Conservation (phyloP, 2,888 invertebrate species). For the Micoletzkya japonica region DNA sequence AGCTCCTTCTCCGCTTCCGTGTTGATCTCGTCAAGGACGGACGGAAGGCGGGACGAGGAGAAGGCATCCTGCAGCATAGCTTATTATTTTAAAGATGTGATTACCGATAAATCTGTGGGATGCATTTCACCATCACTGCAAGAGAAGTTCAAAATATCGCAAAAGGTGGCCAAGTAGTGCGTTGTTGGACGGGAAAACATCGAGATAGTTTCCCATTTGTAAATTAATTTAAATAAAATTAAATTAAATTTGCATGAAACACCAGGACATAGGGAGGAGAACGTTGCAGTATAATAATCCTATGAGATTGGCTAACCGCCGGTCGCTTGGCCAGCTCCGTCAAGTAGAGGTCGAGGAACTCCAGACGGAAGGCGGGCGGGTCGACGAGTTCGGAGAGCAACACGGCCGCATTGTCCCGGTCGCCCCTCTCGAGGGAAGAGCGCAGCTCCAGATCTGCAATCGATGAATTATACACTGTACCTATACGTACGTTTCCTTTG, state of each 20-base stretch:
- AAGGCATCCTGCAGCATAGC: not conserved
- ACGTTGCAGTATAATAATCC: too few relatives aligned
- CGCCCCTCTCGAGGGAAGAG: constrained; percentile 2
- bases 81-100: not conserved
- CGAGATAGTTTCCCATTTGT: not conserved
- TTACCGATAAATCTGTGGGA: not conserved
- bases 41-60: not conserved
- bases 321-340: not conserved
- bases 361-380: not conserved
- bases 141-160: not conserved
- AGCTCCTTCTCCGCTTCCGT: constrained; percentile 13
- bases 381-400: constrained; percentile 8
- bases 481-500: too few relatives aligned
- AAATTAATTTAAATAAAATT: not conserved
- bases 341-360: constrained; percentile 5
- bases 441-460: constrained; percentile 23
- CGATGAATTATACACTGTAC: not conserved
- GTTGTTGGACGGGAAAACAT: too few relatives aligned
- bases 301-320: not conserved
- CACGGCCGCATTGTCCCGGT: not conserved
- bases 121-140: not conserved
- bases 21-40: not conserved
- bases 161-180: too few relatives aligned
- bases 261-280: not conserved
- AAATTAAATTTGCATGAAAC: not conserved